Evolutionary conservation across 2,797 vertebrate genomes (phyloP).

Genomic region (Onychomys torridus): DNA sequence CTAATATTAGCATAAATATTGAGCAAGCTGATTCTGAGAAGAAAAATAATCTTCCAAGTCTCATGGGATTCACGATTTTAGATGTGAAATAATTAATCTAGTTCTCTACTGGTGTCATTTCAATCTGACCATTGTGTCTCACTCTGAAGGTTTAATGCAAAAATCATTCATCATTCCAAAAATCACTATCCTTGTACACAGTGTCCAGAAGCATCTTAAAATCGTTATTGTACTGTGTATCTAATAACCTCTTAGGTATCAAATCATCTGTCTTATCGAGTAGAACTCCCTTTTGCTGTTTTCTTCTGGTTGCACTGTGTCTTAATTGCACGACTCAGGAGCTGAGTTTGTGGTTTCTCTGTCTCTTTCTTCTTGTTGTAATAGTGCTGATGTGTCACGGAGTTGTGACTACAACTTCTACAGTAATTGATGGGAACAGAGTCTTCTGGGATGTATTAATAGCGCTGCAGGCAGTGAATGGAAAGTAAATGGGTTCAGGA

Average conservation of each 20-base stretch:
- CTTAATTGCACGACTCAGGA: constrained; percentile 65
- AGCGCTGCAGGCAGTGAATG: constrained; percentile 56
- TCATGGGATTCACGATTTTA: constrained; percentile 11
- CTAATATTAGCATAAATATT: constrained; percentile 23
- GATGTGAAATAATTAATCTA: constrained; percentile 2
- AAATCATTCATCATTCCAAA: not conserved
- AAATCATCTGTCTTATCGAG: constrained; percentile 19
- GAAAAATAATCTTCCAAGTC: constrained; percentile 45
- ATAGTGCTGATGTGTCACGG: constrained; percentile 48
- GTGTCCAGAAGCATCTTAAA: not conserved
- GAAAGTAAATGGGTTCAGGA: constrained; percentile 67
- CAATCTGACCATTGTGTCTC: not conserved
- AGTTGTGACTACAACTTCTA: constrained; percentile 61
- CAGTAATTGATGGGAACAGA: constrained; percentile 60
- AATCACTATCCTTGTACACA: not conserved
- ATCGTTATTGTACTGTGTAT: not conserved
- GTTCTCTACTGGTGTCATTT: not conserved
- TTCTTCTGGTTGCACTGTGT: not conserved
- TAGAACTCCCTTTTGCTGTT: constrained; percentile 2
- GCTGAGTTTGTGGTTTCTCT: not conserved
- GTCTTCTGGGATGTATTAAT: constrained; percentile 74
- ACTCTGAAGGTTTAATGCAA: constrained; percentile 28
- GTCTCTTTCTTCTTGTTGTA: not conserved
- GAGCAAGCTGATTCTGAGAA: constrained; percentile 29
- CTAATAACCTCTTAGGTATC: not conserved